Evolutionary conservation across 2,888 invertebrate genomes (phyloP), one percentile per base, ranked within the genome.

Genomic region (Campopleginae sp.): DNA sequence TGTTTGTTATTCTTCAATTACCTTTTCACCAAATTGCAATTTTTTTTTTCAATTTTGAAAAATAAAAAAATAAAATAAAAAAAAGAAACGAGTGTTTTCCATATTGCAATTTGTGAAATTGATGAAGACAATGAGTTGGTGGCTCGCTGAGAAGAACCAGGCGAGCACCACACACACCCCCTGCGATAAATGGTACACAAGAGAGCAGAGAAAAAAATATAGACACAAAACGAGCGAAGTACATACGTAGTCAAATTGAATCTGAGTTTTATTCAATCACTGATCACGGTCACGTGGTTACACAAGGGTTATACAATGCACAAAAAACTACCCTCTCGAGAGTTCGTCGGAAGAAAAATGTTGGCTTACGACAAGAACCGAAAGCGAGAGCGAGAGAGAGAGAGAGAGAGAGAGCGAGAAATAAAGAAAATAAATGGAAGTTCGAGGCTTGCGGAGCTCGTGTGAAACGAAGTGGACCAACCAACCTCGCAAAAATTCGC

Each of bases 261-360:
- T 91, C 90, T 91, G 91, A 91, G 91, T 91, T 93, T 93, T 93
- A 93, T 93, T 93, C 92, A 93, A 91, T 92, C 90, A 89, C 91
- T 91, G 51, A 89, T 91, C 89, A 89, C 88, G 90, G 90, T 91
- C 88, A 90, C 88, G 89, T 90, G 90, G 71, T 71, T 71, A 71
- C 10, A 71, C 71, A 71, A 27, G 71, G 89, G 92, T 92, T 92
- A 77, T 91, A 93, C 90, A 93, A 92, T 92, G 89, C 90, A 90
- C 90, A 92, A 85, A 76, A 91, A 90, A 89, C 88, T 90, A 89
- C 89, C 38, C 51, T 46, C 87, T 90, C 90, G 90, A 91, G 88
- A 91, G 91, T 91, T 90, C 88, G 89, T 88, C 27, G 91, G 89
- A 92, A 84, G 80, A 84, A 89, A 58, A 90, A 90, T 91, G 90